Conservation (phyloP, 2,888 invertebrate genomes). For the Vanessa cardui region DNA sequence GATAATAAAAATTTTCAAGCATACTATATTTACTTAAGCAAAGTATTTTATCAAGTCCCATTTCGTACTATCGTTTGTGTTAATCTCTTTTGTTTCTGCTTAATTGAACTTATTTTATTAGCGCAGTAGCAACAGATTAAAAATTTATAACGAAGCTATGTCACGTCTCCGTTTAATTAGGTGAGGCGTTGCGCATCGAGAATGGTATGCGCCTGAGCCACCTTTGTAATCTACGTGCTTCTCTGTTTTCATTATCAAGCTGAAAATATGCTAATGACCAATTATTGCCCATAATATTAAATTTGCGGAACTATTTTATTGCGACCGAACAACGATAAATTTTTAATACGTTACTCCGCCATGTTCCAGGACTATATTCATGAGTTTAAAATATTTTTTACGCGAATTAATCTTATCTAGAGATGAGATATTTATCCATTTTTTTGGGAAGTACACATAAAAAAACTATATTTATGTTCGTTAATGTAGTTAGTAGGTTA, state of each 20-base stretch:
- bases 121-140: constrained; percentile 63
- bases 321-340: constrained; percentile 21
- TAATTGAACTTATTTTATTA: constrained; percentile 53
- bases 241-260: constrained; percentile 31
- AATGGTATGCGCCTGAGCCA: constrained; percentile 57
- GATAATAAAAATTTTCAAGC: not conserved
- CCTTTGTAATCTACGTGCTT: constrained; percentile 56
- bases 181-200: constrained; percentile 57
- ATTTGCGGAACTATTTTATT: constrained; percentile 27
- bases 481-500: not conserved
- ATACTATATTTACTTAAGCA: not conserved
- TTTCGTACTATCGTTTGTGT: constrained; percentile 29
- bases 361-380: not conserved
- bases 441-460: not conserved
- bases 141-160: constrained; percentile 74
- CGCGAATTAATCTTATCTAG: not conserved
- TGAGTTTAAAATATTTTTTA: not conserved
- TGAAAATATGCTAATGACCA: constrained; percentile 39
- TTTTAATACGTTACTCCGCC: not conserved
- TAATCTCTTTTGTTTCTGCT: constrained; percentile 49
- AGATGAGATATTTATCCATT: not conserved
- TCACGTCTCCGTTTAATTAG: constrained; percentile 77
- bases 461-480: not conserved
- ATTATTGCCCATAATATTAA: constrained; percentile 36
- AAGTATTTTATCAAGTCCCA: not conserved